These are phyloP conservation scores for Odobenus rosmarus DNA, from an alignment of 2,113 vertebrate species.

Conservation along the genomic window DNA sequence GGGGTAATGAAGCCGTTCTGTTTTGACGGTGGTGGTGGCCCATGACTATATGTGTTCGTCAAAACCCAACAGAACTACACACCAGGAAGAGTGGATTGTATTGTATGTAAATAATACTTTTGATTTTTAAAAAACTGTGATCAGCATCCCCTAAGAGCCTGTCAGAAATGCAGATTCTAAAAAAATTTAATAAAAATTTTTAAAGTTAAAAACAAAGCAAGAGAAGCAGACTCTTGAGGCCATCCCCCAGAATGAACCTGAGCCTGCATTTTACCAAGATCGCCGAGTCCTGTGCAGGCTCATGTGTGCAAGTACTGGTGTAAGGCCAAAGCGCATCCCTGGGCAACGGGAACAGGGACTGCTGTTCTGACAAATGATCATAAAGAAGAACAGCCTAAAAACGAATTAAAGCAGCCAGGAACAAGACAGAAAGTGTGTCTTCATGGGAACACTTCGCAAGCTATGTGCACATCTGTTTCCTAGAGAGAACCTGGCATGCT, in stretches of 20 bases:
- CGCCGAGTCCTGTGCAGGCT: not conserved
- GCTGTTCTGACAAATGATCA: not conserved
- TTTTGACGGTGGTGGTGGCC: not conserved
- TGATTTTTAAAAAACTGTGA: not conserved
- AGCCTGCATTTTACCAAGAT: not conserved
- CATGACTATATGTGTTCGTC: rapidly evolving
- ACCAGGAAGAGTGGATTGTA: not conserved
- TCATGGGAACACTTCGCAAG: not conserved
- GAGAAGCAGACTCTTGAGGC: not conserved
- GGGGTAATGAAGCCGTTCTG: not conserved
- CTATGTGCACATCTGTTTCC: not conserved
- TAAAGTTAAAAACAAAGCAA: not conserved
- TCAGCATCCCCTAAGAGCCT: not conserved
- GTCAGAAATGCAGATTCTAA: not conserved
- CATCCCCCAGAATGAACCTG: not conserved
- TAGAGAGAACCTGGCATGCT: not conserved
- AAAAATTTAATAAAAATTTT: not conserved
- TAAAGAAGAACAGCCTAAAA: not conserved
- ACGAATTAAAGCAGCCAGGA: not conserved
- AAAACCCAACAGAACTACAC: not conserved
- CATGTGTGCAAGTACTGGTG: not conserved
- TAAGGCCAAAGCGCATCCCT: not conserved
- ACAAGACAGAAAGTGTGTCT: not conserved
- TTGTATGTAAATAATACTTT: not conserved
- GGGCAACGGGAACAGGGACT: not conserved